Conservation (phyloP, 2,113 vertebrate species). For the Smithornis capensis region DNA sequence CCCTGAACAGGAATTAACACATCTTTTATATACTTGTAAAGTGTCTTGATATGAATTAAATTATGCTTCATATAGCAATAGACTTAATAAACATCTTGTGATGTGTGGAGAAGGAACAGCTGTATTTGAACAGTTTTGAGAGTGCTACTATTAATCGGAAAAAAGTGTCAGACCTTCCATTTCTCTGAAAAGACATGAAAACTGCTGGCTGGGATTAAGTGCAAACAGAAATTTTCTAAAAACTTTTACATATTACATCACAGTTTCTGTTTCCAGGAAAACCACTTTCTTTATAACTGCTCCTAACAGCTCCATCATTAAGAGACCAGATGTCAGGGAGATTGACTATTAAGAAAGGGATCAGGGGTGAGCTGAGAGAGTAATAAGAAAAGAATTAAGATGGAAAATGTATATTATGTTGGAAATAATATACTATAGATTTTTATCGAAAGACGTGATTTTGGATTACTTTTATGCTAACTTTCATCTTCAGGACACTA, state of each 20-base stretch:
- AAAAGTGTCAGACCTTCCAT: neutral
- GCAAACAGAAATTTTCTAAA: neutral
- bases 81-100: neutral
- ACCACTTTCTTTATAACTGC: neutral
- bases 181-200: neutral
- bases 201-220: neutral
- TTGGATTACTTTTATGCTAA: neutral
- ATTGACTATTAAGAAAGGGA: neutral
- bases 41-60: neutral
- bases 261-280: constrained; percentile 16
- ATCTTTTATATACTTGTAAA: neutral
- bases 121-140: neutral
- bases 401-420: neutral
- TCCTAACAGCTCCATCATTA: neutral
- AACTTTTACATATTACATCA: neutral
- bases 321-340: neutral
- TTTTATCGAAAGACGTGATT: neutral
- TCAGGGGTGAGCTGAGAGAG: neutral
- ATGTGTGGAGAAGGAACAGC: neutral
- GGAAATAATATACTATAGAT: neutral
- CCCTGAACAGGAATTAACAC: neutral
- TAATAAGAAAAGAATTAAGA: neutral
- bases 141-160: neutral
- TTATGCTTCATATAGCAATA: neutral
- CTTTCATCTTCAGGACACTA: neutral